Evolutionary conservation across 2,888 invertebrate species (phyloP).

Genomic region (Drosophila stalkeri): DNA sequence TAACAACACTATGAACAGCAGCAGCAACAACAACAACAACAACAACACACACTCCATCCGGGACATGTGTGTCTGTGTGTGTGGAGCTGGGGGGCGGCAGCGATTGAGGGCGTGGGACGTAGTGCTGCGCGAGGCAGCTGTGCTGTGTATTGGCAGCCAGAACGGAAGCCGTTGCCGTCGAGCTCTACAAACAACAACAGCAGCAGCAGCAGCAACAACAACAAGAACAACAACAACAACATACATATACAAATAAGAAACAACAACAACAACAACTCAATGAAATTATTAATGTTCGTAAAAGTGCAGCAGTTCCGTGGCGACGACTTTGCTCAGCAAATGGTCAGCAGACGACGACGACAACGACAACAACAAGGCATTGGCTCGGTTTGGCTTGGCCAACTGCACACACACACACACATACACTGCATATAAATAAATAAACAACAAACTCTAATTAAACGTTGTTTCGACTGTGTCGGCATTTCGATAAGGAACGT

Average conservation of each 20-base stretch:
- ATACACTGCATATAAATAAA: conserved; percentile 50
- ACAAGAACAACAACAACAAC: conserved; percentile 15
- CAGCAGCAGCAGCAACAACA: conserved; percentile 23
- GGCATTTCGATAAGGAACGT: conserved; percentile 65
- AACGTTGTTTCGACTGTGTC: conserved; percentile 67
- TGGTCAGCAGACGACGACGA: conserved; percentile 34
- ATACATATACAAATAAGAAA: too few relatives aligned
- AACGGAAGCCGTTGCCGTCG: conserved; percentile 66
- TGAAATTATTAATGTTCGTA: conserved; percentile 75
- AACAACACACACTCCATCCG: conserved; percentile 26
- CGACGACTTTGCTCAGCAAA: conserved; percentile 38
- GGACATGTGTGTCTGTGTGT: conserved; percentile 1
- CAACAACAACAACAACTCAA: conserved; percentile 49
- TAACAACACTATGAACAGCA: conserved; percentile 24
- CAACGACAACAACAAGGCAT: conserved; percentile 7
- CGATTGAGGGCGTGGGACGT: background rate
- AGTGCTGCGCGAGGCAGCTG: background rate
- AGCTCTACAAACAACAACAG: conserved; percentile 43
- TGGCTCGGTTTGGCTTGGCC: conserved; percentile 6
- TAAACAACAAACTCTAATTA: conserved; percentile 77
- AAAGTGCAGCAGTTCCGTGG: conserved; percentile 56
- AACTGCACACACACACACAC: conserved; percentile 1
- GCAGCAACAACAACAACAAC: conserved; percentile 25
- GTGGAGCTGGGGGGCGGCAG: background rate
- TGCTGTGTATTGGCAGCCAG: conserved; percentile 20